Conservation (phyloP, 2,797 vertebrate species). For the Eremophila alpestris region DNA sequence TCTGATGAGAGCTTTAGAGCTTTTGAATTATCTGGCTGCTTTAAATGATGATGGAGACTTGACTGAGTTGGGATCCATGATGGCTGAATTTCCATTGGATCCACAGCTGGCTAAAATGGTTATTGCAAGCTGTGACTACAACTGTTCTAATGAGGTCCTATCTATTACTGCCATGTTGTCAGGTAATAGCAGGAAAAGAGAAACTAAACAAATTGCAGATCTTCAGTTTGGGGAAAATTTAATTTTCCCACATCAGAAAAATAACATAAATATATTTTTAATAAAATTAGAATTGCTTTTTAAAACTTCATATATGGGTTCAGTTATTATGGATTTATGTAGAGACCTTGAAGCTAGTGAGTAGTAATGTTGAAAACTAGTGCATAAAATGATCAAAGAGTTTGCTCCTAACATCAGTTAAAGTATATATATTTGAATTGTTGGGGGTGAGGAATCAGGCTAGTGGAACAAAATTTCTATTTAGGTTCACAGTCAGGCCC, state of each 20-base stretch:
- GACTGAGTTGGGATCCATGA: constrained; percentile 98
- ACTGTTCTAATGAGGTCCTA: constrained; percentile 99
- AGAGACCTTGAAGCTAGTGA: constrained; percentile 3
- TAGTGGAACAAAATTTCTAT: not conserved
- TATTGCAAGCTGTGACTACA: constrained; percentile 99
- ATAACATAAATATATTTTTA: not conserved
- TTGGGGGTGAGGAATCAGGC: not conserved
- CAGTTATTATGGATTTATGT: not conserved
- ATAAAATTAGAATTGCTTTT: not conserved
- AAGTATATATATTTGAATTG: not conserved
- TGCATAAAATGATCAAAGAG: not conserved
- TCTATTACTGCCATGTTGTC: constrained; percentile 99
- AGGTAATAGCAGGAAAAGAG: constrained; percentile 91
- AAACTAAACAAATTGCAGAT: constrained; percentile 56
- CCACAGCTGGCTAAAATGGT: constrained; percentile 99
- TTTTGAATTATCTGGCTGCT: constrained; percentile 96
- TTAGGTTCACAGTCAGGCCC: not conserved
- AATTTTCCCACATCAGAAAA: not conserved
- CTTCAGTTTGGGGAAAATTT: constrained; percentile 64
- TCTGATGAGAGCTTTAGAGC: constrained; percentile 96
- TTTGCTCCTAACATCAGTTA: constrained; percentile 14
- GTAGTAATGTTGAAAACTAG: constrained; percentile 9
- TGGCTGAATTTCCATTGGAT: constrained; percentile 98
- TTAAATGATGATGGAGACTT: constrained; percentile 98
- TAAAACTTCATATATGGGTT: not conserved